phyloP scores from a whole-genome alignment of 2,888 invertebrate genomes.

The Chrysopilus asiliformis region DNA sequence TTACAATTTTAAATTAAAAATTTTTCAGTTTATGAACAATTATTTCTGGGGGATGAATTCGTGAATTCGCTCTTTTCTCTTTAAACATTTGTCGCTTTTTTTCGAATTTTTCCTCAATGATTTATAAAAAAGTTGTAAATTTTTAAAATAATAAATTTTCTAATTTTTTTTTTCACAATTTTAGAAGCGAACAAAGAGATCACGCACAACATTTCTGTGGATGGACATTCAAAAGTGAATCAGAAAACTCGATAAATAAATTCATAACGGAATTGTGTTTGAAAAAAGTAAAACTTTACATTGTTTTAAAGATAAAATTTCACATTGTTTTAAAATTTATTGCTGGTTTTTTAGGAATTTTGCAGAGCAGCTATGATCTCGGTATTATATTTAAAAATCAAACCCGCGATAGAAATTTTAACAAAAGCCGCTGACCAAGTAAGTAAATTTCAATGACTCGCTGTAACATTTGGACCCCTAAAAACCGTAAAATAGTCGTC shows the following conservation, averaged over 20 bases:
- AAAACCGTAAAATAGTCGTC: no score
- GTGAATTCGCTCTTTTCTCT: not conserved
- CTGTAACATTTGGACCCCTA: no score
- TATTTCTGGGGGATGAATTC: no score
- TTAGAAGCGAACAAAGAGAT: constrained; percentile 59
- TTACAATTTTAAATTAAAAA: no score
- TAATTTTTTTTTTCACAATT: constrained; percentile 13
- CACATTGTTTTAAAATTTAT: not conserved
- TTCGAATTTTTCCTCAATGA: no score
- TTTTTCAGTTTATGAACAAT: no score
- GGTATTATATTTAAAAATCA: constrained; percentile 76
- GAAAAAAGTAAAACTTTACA: constrained; percentile 35
- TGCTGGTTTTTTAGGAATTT: constrained; percentile 39
- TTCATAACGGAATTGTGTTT: constrained; percentile 57
- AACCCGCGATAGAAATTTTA: constrained; percentile 73
- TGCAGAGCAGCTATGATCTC: constrained; percentile 83
- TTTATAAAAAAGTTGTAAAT: not conserved
- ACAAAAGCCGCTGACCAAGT: constrained; percentile 49
- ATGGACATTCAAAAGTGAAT: constrained; percentile 72
- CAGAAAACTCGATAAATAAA: constrained; percentile 38
- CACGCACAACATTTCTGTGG: constrained; percentile 77
- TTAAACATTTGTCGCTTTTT: no score
- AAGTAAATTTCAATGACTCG: no score
- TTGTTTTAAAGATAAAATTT: not conserved
- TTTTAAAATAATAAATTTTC: constrained; percentile 7